phyloP scores from a whole-genome alignment of 2,113 vertebrate genomes.

The Nipponia nippon region DNA sequence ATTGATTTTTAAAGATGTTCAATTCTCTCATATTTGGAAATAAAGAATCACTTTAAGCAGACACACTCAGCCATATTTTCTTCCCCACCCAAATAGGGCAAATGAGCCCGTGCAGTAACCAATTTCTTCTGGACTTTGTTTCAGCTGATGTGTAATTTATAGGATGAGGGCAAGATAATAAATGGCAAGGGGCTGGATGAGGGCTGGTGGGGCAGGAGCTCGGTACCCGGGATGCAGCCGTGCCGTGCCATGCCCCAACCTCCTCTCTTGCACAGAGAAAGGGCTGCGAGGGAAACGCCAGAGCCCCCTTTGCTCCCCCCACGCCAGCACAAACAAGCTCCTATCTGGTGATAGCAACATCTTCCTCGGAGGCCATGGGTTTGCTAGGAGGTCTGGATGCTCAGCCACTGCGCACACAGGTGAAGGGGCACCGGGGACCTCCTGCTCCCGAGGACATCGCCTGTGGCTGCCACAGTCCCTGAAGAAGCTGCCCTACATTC shows the following conservation, averaged over 20 bases:
- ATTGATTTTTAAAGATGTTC: slow-evolving; percentile 60
- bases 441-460: fast-evolving
- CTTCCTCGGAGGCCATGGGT: fast-evolving
- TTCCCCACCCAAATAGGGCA: background rate
- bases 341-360: background rate
- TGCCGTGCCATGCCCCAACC: background rate
- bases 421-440: background rate
- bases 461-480: fast-evolving
- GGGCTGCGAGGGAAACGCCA: fast-evolving
- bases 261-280: background rate
- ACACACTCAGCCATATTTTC: background rate
- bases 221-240: fast-evolving
- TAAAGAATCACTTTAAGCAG: background rate
- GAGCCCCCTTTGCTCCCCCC: background rate
- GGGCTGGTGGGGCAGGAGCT: background rate
- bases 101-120: background rate
- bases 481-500: background rate
- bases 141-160: background rate
- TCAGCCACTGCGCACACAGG: background rate
- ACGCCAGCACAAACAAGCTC: background rate
- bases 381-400: background rate
- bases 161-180: background rate
- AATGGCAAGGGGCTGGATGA: background rate
- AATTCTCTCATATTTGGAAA: slow-evolving; percentile 31
- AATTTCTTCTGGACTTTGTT: background rate